phyloP scores from a whole-genome alignment of 2,888 invertebrate species.

The Dryobota labecula region DNA sequence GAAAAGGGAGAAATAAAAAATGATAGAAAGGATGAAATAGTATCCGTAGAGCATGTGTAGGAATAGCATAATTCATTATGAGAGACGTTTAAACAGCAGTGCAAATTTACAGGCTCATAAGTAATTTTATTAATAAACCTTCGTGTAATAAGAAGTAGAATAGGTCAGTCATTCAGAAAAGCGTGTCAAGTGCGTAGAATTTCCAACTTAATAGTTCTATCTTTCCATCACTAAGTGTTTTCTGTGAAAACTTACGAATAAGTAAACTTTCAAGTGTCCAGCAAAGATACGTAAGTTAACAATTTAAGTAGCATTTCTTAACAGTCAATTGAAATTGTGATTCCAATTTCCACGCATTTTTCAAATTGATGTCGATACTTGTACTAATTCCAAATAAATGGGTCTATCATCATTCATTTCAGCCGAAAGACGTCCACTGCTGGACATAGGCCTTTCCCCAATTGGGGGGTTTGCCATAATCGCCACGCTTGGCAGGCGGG shows the following conservation, averaged over 20 bases:
- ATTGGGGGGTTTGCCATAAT: no score
- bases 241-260: conserved; percentile 17
- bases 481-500: no score
- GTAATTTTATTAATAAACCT: neutral
- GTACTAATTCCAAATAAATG: neutral
- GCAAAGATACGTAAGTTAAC: conserved; percentile 3
- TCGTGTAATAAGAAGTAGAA: neutral
- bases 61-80: neutral
- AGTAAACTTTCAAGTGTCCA: conserved; percentile 18
- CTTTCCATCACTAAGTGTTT: neutral
- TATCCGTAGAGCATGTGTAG: neutral
- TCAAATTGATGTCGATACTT: neutral
- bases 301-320: conserved; percentile 14
- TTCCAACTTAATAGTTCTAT: neutral
- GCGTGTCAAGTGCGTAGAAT: neutral
- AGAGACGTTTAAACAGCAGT: neutral
- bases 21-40: neutral
- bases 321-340: neutral
- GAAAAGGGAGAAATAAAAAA: neutral
- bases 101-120: neutral
- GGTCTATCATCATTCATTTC: no score
- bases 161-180: neutral
- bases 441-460: no score
- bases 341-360: neutral
- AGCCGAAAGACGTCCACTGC: no score